A percentile compares a stretch with the other conserved stretches of the same genome.
Conservation (phyloP, 2,113 vertebrate species). For the Aphyosemion australe region DNA sequence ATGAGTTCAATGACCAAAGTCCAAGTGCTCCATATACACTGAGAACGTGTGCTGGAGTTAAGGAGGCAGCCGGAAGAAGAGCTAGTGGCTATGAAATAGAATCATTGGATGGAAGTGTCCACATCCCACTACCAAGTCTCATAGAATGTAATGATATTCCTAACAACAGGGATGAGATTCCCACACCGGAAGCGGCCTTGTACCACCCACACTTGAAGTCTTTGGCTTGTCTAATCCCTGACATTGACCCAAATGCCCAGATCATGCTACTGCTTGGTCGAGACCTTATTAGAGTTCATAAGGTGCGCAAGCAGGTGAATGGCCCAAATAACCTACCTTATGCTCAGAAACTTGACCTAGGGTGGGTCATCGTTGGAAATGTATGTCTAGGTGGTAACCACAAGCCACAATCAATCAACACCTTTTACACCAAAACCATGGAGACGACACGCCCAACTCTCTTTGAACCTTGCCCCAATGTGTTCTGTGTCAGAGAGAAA, state of each 20-base stretch:
- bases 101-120: background rate
- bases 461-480: conserved; percentile 10
- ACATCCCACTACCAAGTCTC: background rate
- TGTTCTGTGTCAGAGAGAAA: conserved; percentile 20
- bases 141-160: conserved; percentile 20
- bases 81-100: background rate
- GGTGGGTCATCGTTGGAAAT: conserved; percentile 39
- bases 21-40: background rate
- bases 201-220: conserved; percentile 5
- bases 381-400: conserved; percentile 8
- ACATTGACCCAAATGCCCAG: background rate
- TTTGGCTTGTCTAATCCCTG: background rate
- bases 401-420: background rate
- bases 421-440: background rate
- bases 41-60: conserved; percentile 11
- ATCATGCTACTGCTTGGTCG: conserved; percentile 9
- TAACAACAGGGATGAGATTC: background rate
- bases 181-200: background rate
- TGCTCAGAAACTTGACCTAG: conserved; percentile 43
- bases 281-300: conserved; percentile 29
- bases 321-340: conserved; percentile 10
- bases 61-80: background rate
- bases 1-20: background rate
- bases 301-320: conserved; percentile 4
- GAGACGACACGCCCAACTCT: background rate